Percentiles rank a stretch among this genome's conserved stretches.
Conservation (phyloP, 2,797 vertebrate species). For the Lates japonicus region DNA sequence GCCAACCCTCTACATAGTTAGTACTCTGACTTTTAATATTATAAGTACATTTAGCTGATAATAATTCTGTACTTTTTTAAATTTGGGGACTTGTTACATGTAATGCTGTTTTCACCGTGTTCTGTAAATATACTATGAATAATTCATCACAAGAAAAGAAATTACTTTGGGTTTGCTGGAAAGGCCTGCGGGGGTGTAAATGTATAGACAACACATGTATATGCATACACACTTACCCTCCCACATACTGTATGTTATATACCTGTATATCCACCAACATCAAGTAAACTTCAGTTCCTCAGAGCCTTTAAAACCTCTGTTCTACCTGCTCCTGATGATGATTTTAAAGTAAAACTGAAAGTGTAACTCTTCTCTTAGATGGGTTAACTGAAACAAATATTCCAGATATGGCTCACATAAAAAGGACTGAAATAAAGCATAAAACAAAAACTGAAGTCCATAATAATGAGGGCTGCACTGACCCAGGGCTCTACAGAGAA, state of each 20-base stretch:
- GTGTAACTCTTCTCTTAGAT: too few relatives aligned
- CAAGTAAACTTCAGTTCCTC: not conserved
- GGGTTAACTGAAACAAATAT: too few relatives aligned
- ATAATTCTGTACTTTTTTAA: not conserved
- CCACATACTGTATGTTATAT: not conserved
- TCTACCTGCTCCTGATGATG: not conserved
- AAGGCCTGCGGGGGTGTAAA: not conserved
- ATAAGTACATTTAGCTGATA: not conserved
- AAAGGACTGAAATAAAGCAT: not conserved
- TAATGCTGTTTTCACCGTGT: not conserved
- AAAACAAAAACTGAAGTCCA: not conserved
- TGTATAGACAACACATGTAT: not conserved
- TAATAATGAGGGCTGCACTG: not conserved
- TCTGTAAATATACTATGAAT: slow-evolving; percentile 29
- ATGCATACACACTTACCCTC: not conserved
- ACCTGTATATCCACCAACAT: not conserved
- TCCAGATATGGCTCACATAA: too few relatives aligned
- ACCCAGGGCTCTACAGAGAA: not conserved
- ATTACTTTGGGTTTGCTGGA: slow-evolving; percentile 4
- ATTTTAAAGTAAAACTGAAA: too few relatives aligned
- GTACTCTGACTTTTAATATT: too few relatives aligned
- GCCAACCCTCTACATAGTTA: too few relatives aligned
- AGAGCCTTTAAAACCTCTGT: too few relatives aligned
- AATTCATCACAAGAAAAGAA: slow-evolving; percentile 11
- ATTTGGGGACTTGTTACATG: not conserved